Conservation (phyloP, 2,797 vertebrate species). For the Phalloptychus januarius region DNA sequence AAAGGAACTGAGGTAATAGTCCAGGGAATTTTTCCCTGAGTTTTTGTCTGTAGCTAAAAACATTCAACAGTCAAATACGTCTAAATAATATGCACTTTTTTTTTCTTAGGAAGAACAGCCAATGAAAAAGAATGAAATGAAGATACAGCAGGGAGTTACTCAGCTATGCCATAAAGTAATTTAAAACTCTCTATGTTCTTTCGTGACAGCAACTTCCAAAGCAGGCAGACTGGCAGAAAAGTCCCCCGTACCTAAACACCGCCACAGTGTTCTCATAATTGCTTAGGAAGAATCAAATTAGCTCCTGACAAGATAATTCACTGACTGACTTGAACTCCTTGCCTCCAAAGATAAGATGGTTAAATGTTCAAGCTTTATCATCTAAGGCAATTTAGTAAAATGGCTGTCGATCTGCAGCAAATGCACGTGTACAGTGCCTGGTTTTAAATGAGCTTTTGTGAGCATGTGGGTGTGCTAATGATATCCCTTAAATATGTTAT, state of each 20-base stretch:
- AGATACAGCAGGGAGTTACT: conserved; percentile 61
- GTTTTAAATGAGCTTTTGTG: conserved; percentile 18
- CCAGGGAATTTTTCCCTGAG: not conserved
- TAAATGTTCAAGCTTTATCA: conserved; percentile 52
- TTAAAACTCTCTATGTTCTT: conserved; percentile 56
- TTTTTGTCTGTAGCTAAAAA: conserved; percentile 12
- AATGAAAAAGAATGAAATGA: conserved; percentile 35
- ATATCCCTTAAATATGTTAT: conserved; percentile 17
- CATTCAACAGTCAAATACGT: conserved; percentile 2
- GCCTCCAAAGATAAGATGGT: conserved; percentile 58
- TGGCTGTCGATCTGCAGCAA: not conserved
- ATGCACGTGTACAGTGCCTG: not conserved
- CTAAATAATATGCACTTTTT: conserved; percentile 40
- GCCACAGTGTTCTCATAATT: conserved; percentile 77
- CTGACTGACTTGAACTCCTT: conserved; percentile 49
- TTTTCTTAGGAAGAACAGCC: conserved; percentile 29
- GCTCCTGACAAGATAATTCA: conserved; percentile 79
- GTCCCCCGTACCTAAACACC: conserved; percentile 67
- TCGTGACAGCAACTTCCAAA: conserved; percentile 59
- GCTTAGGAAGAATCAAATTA: conserved; percentile 79
- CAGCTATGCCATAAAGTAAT: conserved; percentile 62
- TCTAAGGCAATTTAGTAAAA: conserved; percentile 42
- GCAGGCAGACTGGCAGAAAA: conserved; percentile 53
- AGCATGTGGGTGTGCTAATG: not conserved
- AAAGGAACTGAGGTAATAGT: not conserved